Conservation (phyloP, 2,888 invertebrate genomes). For the Agriopis marginaria region DNA sequence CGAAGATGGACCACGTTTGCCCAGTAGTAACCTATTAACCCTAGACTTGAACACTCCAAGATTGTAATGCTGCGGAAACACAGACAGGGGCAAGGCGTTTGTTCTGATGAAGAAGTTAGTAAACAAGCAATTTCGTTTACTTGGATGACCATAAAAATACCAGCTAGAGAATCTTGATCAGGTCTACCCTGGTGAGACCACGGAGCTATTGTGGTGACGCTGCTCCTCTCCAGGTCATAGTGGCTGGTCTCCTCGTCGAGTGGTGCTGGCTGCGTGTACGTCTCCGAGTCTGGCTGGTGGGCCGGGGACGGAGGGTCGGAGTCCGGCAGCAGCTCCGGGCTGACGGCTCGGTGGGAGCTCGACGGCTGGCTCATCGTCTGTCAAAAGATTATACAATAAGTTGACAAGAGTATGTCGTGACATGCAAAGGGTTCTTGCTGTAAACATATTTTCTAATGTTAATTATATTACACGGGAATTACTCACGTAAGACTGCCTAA, state of each 20-base stretch:
- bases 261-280: background rate
- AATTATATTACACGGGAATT: too few species aligned
- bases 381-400: background rate
- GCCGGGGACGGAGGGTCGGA: slow-evolving; percentile 9
- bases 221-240: background rate
- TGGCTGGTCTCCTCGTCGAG: background rate
- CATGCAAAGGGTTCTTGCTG: background rate
- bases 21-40: too few species aligned
- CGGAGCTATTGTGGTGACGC: slow-evolving; percentile 10
- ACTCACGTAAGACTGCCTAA: too few species aligned
- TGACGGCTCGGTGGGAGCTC: background rate
- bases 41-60: too few species aligned
- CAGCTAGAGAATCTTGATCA: background rate
- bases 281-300: background rate
- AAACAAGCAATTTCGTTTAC: too few species aligned
- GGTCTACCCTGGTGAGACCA: background rate
- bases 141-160: background rate
- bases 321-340: slow-evolving; percentile 14
- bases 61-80: too few species aligned
- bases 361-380: slow-evolving; percentile 14
- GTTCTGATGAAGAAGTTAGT: too few species aligned
- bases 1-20: too few species aligned
- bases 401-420: background rate
- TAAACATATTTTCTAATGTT: too few species aligned
- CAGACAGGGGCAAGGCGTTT: too few species aligned